Evolutionary conservation across 1,140 invertebrate genomes (phyloP).

Genomic region (Drosophila micromelanica): DNA sequence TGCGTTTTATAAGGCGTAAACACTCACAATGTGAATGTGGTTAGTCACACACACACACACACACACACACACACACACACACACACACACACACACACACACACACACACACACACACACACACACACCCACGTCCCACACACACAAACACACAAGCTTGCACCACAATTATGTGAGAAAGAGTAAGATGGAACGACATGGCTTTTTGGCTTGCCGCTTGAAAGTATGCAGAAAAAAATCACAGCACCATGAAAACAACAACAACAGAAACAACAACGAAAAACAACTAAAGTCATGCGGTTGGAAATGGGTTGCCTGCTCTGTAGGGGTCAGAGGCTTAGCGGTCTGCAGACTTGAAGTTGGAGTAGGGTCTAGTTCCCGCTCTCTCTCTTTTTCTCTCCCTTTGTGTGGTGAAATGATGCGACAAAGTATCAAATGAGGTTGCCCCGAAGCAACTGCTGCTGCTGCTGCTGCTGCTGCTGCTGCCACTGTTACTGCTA

Average conservation of each 20-base stretch:
- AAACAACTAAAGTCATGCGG: constrained; percentile 38
- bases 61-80: not conserved
- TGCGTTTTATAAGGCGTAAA: constrained; percentile 75
- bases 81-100: constrained; percentile 5
- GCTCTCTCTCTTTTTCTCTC: not conserved
- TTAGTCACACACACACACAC: constrained; percentile 17
- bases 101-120: not conserved
- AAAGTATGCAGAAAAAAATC: constrained; percentile 45
- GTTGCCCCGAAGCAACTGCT: constrained; percentile 53
- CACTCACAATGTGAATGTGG: constrained; percentile 55
- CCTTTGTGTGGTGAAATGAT: constrained; percentile 67
- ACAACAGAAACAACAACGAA: not conserved
- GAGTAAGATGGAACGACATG: constrained; percentile 25
- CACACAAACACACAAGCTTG: not conserved
- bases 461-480: constrained; percentile 32
- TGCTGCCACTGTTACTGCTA: constrained; percentile 45
- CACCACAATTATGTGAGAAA: constrained; percentile 46
- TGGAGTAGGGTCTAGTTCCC: constrained; percentile 26
- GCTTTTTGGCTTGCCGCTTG: constrained; percentile 39
- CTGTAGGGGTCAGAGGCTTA: constrained; percentile 35
- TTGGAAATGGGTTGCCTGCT: constrained; percentile 63
- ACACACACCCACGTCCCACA: too few species aligned
- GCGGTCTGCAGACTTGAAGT: constrained; percentile 20
- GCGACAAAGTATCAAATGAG: constrained; percentile 80
- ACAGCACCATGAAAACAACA: constrained; percentile 34